Evolutionary conservation across 2,888 invertebrate species (phyloP).

Genomic region (Orthosia gothica): DNA sequence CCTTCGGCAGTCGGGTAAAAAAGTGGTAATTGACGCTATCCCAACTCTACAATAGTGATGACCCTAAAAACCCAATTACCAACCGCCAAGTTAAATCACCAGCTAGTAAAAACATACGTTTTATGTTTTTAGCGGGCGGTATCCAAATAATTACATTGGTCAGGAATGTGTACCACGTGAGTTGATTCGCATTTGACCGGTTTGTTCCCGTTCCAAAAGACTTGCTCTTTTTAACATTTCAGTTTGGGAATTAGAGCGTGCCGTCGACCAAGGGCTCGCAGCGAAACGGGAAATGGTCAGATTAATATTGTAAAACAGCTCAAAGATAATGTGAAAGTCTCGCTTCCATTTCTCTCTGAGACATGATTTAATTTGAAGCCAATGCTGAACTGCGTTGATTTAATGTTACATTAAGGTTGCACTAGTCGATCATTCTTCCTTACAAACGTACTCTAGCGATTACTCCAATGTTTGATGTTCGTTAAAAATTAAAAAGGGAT

Average conservation of each 20-base stretch:
- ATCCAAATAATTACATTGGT: conserved; percentile 57
- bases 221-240: conserved; percentile 77
- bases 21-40: conserved; percentile 36
- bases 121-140: conserved; percentile 48
- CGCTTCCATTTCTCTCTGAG: conserved; percentile 59
- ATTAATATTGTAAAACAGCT: conserved; percentile 66
- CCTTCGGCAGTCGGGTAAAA: no score
- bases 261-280: conserved; percentile 65
- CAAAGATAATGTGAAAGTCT: conserved; percentile 66
- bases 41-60: conserved; percentile 33
- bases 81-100: conserved; percentile 42
- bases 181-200: conserved; percentile 58
- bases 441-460: no score
- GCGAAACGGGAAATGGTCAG: conserved; percentile 58
- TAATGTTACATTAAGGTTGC: conserved; percentile 28
- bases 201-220: conserved; percentile 75
- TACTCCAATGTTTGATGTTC: no score
- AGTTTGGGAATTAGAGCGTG: conserved; percentile 84
- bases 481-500: no score
- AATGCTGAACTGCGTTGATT: conserved; percentile 60
- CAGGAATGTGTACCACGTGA: conserved; percentile 46
- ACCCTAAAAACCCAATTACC: conserved; percentile 53
- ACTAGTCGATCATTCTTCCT: no score
- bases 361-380: conserved; percentile 69
- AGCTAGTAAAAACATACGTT: conserved; percentile 35